Percentiles rank a stretch among this genome's conserved stretches.
phyloP scores from a whole-genome alignment of 2,113 vertebrate genomes.

The Ochotona curzoniae region DNA sequence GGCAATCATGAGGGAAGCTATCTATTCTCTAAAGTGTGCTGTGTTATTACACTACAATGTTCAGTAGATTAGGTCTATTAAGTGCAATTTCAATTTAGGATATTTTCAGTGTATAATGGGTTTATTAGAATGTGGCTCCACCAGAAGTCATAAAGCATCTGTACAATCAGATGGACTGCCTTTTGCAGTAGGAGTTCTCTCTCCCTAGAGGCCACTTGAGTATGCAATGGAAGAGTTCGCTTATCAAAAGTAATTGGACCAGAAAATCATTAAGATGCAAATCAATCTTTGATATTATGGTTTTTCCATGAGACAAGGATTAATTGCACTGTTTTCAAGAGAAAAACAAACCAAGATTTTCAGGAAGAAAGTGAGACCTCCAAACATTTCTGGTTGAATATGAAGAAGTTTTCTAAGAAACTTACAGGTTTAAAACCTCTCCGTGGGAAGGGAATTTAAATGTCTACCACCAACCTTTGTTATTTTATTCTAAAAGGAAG shows the following conservation, averaged over 20 bases:
- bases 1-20: no score
- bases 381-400: background rate
- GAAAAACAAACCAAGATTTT: background rate
- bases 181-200: background rate
- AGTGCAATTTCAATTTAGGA: background rate
- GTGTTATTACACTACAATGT: background rate
- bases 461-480: constrained; percentile 6
- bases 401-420: constrained; percentile 50
- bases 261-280: background rate
- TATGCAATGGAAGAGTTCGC: background rate
- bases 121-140: background rate
- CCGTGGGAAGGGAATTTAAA: background rate
- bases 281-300: background rate
- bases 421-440: background rate
- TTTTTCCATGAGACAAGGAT: background rate
- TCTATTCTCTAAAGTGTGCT: rapidly evolving
- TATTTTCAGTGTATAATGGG: background rate
- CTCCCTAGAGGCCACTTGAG: background rate
- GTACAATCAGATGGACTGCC: background rate
- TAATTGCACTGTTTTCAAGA: background rate
- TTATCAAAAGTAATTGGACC: background rate
- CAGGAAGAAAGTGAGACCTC: background rate
- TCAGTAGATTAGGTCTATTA: background rate
- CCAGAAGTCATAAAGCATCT: background rate
- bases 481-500: constrained; percentile 33